phyloP scores from a whole-genome alignment of 2,113 vertebrate genomes.

The Semnornis frantzii region DNA sequence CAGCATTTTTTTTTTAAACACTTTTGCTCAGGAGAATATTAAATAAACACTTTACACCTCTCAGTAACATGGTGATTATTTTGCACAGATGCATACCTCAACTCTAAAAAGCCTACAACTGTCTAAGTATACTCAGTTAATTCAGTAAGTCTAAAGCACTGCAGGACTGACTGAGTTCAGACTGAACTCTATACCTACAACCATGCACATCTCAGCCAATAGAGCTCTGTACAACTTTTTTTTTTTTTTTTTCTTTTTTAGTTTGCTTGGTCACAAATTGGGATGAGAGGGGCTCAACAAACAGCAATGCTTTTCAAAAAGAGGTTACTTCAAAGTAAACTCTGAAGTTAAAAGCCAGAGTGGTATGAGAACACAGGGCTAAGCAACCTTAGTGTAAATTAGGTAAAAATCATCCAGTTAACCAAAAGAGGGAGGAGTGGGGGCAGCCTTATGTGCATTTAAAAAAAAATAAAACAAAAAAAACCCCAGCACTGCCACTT shows the following conservation, averaged over 20 bases:
- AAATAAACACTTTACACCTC: rapidly evolving
- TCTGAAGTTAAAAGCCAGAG: not conserved
- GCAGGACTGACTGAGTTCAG: not conserved
- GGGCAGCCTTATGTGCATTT: not conserved
- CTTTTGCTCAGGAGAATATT: not conserved
- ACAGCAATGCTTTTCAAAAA: not conserved
- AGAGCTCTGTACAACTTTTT: not conserved
- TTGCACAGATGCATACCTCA: not conserved
- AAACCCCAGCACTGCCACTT: not conserved
- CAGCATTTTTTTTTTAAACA: not conserved
- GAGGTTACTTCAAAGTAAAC: not conserved
- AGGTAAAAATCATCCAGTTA: not conserved
- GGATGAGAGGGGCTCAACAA: not conserved
- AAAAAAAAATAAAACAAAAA: not conserved
- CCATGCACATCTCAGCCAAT: rapidly evolving
- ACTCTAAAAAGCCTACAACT: not conserved
- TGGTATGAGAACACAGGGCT: not conserved
- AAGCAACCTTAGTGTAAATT: not conserved
- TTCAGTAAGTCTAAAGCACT: not conserved
- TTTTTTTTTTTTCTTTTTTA: no score
- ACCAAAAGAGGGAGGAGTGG: not conserved
- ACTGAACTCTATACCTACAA: not conserved
- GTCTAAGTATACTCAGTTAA: not conserved
- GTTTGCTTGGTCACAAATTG: no score
- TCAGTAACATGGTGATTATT: not conserved